Base-by-base conservation (phyloP, 2,888 invertebrate genomes). In the Sussaba pulchella region DNA sequence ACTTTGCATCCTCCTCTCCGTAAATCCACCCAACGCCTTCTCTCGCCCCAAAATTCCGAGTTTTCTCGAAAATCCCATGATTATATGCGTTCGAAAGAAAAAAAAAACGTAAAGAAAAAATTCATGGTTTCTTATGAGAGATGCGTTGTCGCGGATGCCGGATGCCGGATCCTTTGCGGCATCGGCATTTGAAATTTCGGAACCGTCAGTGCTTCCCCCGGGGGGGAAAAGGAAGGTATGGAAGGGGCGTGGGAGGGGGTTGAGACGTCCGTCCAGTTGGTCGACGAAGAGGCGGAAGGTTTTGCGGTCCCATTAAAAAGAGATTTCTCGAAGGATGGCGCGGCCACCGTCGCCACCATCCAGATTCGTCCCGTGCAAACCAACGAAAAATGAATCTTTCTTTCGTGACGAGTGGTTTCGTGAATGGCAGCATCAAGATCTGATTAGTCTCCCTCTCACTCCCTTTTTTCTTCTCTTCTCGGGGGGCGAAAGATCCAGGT, bases 251-350 rank as follows among this genome's bases (percentile, higher is more conserved):
- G 61, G 36, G 54, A 19, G 24, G 59, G 50, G 39, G 52, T 41
- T 69, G 17, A 17, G 31, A 47, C 39, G 31, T 14, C 19, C 31
- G 45, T 45, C 41, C 59, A 41, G 59, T 81, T 73, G 57, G n/a
- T 54, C 66, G 70, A 66, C 31, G 61, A 74, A 66, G 50, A 70
- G 64, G 54, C 63, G 67, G 59, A 81, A 71, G 78, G 80, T 83
- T 73, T 61, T 70, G n/a, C n/a, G n/a, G 84, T 83, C 78, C 85
- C 88, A 90, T 91, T 91, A 91, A 91, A 91, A 92, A 90, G 86
- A 86, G 89, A 92, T 92, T 91, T 92, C 85, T 86, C 84, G 81
- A 81, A 74, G 77, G 69, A 26, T 73, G 72, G 75, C 84, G 82
- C 67, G 84, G 85, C 74, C 43, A 39, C 19, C 52, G 47, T 59